These are phyloP conservation scores for Himantopus leucocephalus DNA, from an alignment of 2,113 vertebrate species.

Conservation along the genomic window DNA sequence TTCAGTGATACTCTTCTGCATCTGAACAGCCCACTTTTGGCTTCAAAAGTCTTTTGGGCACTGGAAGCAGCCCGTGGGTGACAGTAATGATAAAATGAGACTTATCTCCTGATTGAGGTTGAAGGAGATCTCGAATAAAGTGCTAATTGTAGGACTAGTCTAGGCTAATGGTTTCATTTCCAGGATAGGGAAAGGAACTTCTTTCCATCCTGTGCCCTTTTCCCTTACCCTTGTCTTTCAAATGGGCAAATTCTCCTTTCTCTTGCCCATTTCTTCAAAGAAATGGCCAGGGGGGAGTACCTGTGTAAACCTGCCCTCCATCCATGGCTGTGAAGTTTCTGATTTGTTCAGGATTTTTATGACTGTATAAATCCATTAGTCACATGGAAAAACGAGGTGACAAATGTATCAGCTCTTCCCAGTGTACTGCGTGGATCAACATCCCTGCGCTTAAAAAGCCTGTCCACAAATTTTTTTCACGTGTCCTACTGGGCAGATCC, in stretches of 20 bases:
- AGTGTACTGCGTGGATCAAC: accelerated
- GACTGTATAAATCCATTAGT: neutral
- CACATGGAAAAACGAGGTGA: neutral
- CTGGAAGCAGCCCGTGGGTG: neutral
- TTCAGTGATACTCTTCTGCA: neutral
- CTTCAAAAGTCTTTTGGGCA: neutral
- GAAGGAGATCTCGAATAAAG: neutral
- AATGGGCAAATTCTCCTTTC: neutral
- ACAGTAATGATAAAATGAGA: neutral
- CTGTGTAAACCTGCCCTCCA: neutral
- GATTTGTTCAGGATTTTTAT: neutral
- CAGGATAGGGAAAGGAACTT: neutral
- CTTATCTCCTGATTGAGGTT: neutral
- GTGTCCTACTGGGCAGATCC: neutral
- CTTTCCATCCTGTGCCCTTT: neutral
- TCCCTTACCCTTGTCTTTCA: neutral
- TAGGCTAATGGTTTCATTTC: neutral
- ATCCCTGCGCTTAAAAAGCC: neutral
- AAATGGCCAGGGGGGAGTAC: accelerated
- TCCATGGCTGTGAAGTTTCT: neutral
- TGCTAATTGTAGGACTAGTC: neutral
- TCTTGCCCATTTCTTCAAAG: neutral
- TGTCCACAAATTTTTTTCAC: neutral
- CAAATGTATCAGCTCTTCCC: neutral
- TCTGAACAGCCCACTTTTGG: neutral